Evolutionary conservation across 1,140 invertebrate genomes (phyloP).

Genomic region (Hylaeus anthracinus): DNA sequence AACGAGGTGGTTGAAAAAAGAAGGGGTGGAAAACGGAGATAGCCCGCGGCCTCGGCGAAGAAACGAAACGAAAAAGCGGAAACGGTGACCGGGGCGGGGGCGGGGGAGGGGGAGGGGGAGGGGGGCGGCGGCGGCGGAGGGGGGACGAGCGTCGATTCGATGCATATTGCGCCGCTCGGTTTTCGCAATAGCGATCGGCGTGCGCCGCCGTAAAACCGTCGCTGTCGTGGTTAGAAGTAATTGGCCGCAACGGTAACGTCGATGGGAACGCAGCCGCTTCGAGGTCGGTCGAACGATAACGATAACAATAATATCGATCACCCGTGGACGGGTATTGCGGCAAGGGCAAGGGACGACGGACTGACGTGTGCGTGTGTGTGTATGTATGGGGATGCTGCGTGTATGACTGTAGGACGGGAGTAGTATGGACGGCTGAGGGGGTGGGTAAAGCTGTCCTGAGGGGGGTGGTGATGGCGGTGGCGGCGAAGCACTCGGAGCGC

Average conservation of each 20-base stretch:
- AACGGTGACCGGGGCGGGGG: too few relatives aligned
- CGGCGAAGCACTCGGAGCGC: conserved; percentile 57
- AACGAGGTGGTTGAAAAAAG: not conserved
- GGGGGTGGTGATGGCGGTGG: not conserved
- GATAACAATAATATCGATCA: conserved; percentile 57
- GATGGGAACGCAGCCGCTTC: conserved; percentile 34
- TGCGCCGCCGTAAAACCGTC: conserved; percentile 32
- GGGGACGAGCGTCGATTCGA: conserved; percentile 1
- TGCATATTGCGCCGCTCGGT: conserved; percentile 31
- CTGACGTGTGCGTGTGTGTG: not conserved
- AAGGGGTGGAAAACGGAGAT: not conserved
- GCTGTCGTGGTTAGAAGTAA: conserved; percentile 45
- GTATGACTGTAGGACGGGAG: not conserved
- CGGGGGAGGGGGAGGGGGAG: too few relatives aligned
- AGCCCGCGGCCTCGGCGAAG: conserved; percentile 10
- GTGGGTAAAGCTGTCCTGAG: conserved; percentile 11
- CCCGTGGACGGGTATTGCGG: conserved; percentile 19
- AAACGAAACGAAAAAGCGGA: conserved; percentile 6
- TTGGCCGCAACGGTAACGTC: conserved; percentile 48
- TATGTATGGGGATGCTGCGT: not conserved
- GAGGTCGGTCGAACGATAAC: conserved; percentile 42
- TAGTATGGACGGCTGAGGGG: conserved; percentile 9
- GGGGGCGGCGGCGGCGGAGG: too few relatives aligned
- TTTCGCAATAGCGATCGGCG: conserved; percentile 22
- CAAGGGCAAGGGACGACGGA: conserved; percentile 5